A percentile compares a stretch with the other conserved stretches of the same genome.
phyloP scores from a whole-genome alignment of 1,140 invertebrate genomes.

The Melitaea cinxia region DNA sequence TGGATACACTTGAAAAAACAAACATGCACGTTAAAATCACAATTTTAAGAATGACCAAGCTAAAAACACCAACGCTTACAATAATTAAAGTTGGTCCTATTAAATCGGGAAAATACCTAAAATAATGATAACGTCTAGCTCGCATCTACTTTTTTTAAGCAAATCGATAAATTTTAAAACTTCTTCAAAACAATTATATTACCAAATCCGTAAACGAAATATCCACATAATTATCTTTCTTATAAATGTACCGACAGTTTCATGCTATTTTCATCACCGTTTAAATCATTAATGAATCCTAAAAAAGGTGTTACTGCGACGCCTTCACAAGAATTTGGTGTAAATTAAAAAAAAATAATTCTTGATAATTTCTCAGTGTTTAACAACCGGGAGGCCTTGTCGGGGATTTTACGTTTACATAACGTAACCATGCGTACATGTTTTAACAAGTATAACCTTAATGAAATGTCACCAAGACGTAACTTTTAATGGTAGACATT shows the following conservation, averaged over 20 bases:
- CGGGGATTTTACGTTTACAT: neutral
- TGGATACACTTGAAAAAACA: neutral
- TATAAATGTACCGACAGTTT: neutral
- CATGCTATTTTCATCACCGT: neutral
- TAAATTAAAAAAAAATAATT: neutral
- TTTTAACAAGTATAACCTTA: constrained; percentile 11
- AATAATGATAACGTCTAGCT: too few species aligned
- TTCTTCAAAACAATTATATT: neutral
- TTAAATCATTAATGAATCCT: neutral
- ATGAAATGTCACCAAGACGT: neutral
- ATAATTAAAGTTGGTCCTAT: too few species aligned
- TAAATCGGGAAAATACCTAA: too few species aligned
- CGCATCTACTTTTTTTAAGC: neutral
- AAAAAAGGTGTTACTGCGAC: neutral
- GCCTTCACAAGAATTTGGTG: neutral
- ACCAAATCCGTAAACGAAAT: neutral
- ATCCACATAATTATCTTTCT: neutral
- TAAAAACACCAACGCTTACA: too few species aligned
- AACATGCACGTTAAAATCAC: too few species aligned
- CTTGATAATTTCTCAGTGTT: neutral
- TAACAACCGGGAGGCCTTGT: neutral
- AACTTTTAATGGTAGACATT: neutral
- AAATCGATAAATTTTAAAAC: neutral
- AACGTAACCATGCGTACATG: neutral
- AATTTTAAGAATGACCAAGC: too few species aligned